These are phyloP conservation scores for Myodes glareolus DNA, from an alignment of 2,113 vertebrate species.

Conservation along the genomic window DNA sequence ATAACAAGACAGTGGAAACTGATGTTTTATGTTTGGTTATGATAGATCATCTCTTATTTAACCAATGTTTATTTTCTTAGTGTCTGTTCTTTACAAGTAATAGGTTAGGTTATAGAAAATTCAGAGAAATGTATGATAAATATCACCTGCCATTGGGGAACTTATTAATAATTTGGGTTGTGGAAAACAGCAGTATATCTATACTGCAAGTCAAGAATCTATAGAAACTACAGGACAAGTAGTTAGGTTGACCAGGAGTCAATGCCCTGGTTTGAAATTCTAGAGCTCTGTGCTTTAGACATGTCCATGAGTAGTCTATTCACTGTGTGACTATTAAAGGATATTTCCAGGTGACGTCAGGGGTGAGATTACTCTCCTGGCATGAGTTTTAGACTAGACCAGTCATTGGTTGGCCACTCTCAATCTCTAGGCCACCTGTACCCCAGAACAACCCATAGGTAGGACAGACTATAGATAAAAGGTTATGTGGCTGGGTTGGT, in stretches of 20 bases:
- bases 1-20: constrained; percentile 53
- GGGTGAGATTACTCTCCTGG: no score
- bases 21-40: constrained; percentile 61
- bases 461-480: no score
- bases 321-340: neutral
- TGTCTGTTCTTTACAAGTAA: constrained; percentile 53
- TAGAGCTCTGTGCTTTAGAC: constrained; percentile 16
- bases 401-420: no score
- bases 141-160: neutral
- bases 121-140: constrained; percentile 53
- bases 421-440: no score
- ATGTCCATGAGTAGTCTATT: neutral
- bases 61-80: constrained; percentile 58
- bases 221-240: neutral
- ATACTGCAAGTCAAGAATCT: neutral
- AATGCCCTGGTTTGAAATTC: neutral
- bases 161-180: neutral
- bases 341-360: neutral
- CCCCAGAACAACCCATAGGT: no score
- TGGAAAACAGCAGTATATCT: neutral
- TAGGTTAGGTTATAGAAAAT: constrained; percentile 39
- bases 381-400: no score
- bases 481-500: no score
- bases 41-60: constrained; percentile 64
- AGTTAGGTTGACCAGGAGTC: neutral